A percentile compares a stretch with the other conserved stretches of the same genome.
Evolutionary conservation across 1,140 invertebrate species (phyloP).

Genomic region (Drosophila nannoptera): DNA sequence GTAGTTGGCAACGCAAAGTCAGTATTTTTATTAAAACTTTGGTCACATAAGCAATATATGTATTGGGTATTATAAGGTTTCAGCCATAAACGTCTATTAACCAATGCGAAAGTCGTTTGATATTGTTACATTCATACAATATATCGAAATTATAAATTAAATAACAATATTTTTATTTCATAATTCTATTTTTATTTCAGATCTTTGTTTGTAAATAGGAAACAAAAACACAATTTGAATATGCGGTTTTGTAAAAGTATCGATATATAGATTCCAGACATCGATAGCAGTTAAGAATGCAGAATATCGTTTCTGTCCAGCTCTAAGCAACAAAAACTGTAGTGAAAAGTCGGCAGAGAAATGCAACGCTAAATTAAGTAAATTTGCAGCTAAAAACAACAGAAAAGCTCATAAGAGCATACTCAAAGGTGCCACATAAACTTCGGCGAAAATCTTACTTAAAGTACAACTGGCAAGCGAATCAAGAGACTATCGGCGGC

Average conservation of each 20-base stretch:
- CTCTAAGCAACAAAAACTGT: slow-evolving; percentile 38
- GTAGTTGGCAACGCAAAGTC: neutral
- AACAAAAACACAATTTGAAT: neutral
- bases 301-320: slow-evolving; percentile 17
- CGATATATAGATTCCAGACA: neutral
- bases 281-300: slow-evolving; percentile 1
- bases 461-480: slow-evolving; percentile 1
- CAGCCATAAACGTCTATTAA: too few relatives aligned
- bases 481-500: slow-evolving; percentile 3
- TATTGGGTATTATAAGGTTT: too few relatives aligned
- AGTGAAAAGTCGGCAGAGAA: slow-evolving; percentile 61
- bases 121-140: too few relatives aligned
- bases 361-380: slow-evolving; percentile 55
- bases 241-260: neutral
- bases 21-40: neutral
- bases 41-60: slow-evolving; percentile 1
- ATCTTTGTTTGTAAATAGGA: neutral
- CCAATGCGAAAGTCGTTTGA: too few relatives aligned
- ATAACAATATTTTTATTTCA: too few relatives aligned
- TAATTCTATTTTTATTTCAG: neutral
- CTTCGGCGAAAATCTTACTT: neutral
- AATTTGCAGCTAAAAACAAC: slow-evolving; percentile 47
- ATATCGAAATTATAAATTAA: too few relatives aligned
- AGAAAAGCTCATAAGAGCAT: slow-evolving; percentile 23
- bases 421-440: slow-evolving; percentile 17